Base-by-base conservation (phyloP, 2,888 invertebrate genomes). In the Eilema sororculum region DNA sequence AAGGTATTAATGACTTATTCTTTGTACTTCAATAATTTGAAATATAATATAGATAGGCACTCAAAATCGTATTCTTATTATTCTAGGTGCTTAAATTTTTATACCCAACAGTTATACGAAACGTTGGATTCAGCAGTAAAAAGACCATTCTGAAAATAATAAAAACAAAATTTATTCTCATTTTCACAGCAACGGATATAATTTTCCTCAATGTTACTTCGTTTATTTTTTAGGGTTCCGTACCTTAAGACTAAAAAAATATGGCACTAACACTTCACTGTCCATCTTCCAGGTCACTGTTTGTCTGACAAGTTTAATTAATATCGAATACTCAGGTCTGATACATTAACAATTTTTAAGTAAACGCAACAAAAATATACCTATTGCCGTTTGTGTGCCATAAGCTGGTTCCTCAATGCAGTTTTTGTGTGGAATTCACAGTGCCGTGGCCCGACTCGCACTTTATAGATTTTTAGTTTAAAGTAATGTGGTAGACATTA, bases 41-140 rank as follows among this genome's bases (percentile, higher is more conserved):
- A 6, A 22, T 46, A 60, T 30, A 30, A n/a, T 30, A 30, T 30
- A 33, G 8, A 60, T 60, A 33, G 30, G 30, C 20, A 62, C 24
- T 56, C 62, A 65, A 77, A 81, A 69, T 66, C 33, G 72, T 63
- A 71, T 65, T 52, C 68, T 61, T 61, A 30, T 70, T 24, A 60
- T 72, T 74, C 72, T 67, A 28, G 28, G 63, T 41, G 63, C 67
- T 37, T 64, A 41, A 66, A 67, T 71, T 77, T 58, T 81, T 76
- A 74, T 71, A 75, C 59, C 68, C 71, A 62, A 66, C 76, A 74
- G 65, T 70, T 61, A 65, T 57, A 70, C 68, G 69, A 65, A 69
- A 75, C 75, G 71, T 73, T 82, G 76, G 78, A 78, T 80, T 74
- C 74, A 80, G 81, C 71, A 77, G 76, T 81, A 73, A 80, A 80